Evolutionary conservation across 2,888 invertebrate species (phyloP), one percentile per base, ranked within the genome.

Genomic region (Rhamphomyia laevipes): DNA sequence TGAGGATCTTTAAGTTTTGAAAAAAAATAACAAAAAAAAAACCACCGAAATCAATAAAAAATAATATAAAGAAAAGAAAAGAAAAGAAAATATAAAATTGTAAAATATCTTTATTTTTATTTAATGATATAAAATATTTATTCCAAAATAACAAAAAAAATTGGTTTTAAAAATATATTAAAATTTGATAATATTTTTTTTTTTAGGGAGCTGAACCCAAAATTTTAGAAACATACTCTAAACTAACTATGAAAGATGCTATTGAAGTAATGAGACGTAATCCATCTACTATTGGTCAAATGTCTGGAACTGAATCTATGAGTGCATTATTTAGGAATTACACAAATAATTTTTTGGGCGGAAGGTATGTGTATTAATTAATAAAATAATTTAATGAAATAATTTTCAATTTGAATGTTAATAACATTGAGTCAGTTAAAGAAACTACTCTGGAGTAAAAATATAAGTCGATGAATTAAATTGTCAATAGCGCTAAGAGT

Each of bases 201-300:
- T 46, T 53, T 17, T 43, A 71, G 77, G 89, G 90, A 53, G 85
- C 84, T 44, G 92, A 92, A 63, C 93, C 92, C 48, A 93, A 93
- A 68, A 92, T 94, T 59, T 76, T 94, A 61, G 92, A 94, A 70
- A 93, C 94, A 0, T 92, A 91, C 71, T 91, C 92, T 4, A 92
- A 92, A 65, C 71, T 94, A 58, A 90, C 91, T 18, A 89, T 93
- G 86, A 82, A 84, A 60, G 95, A 95, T 68, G 95, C 93, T 13
- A 84, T 93, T 77, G 89, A 91, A 61, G 87, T 88, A 59, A 90
- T 91, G 81, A 79, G 86, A 58, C 77, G 89, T 53, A 90, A 88
- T 68, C 88, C 87, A 11, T 88, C 87, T 11, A 88, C 87, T 1
- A 85, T 88, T 58, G 88, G 86, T 45, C 88, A 88, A 68, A 88